Evolutionary conservation across 2,888 invertebrate species (phyloP), one percentile per base, ranked within the genome.

Genomic region (Elegia similella): DNA sequence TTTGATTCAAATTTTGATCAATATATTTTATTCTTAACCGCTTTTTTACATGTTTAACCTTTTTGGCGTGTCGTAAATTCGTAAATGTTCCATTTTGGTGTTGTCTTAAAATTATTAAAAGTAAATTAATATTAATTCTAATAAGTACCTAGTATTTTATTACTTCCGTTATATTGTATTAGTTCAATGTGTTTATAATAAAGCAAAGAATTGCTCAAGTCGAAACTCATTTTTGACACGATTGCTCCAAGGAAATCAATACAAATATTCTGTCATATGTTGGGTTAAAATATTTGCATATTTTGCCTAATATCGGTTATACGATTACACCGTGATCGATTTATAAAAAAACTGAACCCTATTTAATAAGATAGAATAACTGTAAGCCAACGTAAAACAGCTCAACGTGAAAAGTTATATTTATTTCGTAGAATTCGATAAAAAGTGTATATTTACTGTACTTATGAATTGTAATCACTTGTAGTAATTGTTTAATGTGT

Each of bases 1-100:
- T 73, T 80, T 75, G 70, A 72, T 66, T 75, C 75, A 63, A 67
- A 63, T 70, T 68, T 72, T 69, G 57, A 60, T 42, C 53, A 57
- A 57, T 59, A 57, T 59, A 56, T 62, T 61, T 57, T 44, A 44
- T n/a, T 10, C 38, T 6, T 56, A 10, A 42, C 23, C 13, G 17
- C 42, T 48, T 48, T 48, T 56, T 56, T 10, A 42, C 23, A 55
- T 46, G 38, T 55, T 29, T 34, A 44, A 47, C 42, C 42, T 3
- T 42, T 55, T 30, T 17, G n/a, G 38, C 16, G 54, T 55, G 30
- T 42, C 42, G 48, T 56, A 48, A 56, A 56, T 56, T 42, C 42
- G 48, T 56, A 48, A 56, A 56, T 56, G 56, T 48, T 16, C 15
- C 2, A 48, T 42, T 54, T 56, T 30, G 29, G 30, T 48, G 48